phyloP scores from a whole-genome alignment of 2,113 vertebrate species.

The Callipepla californica region DNA sequence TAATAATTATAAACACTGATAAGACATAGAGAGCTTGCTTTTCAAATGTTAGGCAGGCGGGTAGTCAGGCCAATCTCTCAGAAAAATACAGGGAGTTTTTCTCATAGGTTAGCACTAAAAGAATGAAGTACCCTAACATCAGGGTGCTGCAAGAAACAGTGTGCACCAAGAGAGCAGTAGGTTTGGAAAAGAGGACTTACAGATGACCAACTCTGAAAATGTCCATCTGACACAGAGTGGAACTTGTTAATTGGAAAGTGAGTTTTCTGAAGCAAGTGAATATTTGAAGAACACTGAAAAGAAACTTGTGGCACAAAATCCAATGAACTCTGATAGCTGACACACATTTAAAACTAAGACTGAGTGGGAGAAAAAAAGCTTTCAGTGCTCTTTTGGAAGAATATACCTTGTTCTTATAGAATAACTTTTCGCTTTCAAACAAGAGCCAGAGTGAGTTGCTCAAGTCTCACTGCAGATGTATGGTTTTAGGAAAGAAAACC shows the following conservation, averaged over 20 bases:
- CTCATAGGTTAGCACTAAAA: not conserved
- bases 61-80: not conserved
- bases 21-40: not conserved
- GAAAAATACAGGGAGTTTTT: not conserved
- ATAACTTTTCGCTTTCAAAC: not conserved
- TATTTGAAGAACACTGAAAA: not conserved
- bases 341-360: not conserved
- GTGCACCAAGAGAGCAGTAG: not conserved
- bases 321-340: not conserved
- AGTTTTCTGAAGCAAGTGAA: not conserved
- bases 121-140: not conserved
- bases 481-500: not conserved
- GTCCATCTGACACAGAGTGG: not conserved
- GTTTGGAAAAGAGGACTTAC: not conserved
- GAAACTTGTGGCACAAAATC: not conserved
- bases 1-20: not conserved
- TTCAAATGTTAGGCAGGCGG: not conserved
- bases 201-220: not conserved
- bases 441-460: not conserved
- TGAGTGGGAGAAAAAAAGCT: not conserved
- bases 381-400: not conserved
- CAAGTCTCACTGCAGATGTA: not conserved
- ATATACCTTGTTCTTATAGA: not conserved
- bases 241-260: not conserved
- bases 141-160: not conserved